Evolutionary conservation across 30 jellyfish, hydroid and myxozoan genomes (phyloP), one percentile per base, ranked within the genome.

Genomic region (Hydra vulgaris): DNA sequence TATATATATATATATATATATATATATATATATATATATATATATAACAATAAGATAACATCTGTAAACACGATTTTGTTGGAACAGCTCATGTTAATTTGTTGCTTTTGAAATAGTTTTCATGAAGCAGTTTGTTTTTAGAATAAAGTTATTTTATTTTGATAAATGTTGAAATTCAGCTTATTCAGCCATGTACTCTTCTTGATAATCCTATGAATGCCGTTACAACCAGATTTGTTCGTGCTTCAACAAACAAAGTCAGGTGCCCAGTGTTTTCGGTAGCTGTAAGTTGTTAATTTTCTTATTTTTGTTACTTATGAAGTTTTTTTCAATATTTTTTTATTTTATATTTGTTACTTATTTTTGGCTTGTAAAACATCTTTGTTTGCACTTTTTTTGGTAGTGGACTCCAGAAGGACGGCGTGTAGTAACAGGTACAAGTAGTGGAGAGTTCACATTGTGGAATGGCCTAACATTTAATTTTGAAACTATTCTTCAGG

Each of bases 401-500:
- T 73, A 91, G 98, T 91, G 98, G 98, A 87, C 96, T 1, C 98
- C 96, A 0, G 98, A 91, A 75, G 98, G 98, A 54, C 68, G 96
- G 66, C 80, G 96, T 22, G 80, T 91, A 22, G 94, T 91, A 26
- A 86, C 96, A 21, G 98, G 98, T 12, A 72, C 98, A 24, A 91
- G 98, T 79, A 91, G 96, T 70, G 98, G 98, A 27, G 98, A 91
- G 66, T 86, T 91, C 80, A 91, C 96, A 1, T 87, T 91, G 17
- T 91, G 98, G 98, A 88, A 91, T 88, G 96, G 96, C 74, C 80
- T 91, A 53, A 82, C 95, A 16, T 86, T 91, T 78, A 91, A 86
- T 27, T 87, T 86, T 68, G 98, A 91, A 81, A 86, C 96, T 18
- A 91, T 86, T 71, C 77, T 91, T 26, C 98, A 91, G 98, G 98